These are phyloP conservation scores for Drosophila falleni DNA, from an alignment of 2,888 invertebrate species.

Conservation along the genomic window DNA sequence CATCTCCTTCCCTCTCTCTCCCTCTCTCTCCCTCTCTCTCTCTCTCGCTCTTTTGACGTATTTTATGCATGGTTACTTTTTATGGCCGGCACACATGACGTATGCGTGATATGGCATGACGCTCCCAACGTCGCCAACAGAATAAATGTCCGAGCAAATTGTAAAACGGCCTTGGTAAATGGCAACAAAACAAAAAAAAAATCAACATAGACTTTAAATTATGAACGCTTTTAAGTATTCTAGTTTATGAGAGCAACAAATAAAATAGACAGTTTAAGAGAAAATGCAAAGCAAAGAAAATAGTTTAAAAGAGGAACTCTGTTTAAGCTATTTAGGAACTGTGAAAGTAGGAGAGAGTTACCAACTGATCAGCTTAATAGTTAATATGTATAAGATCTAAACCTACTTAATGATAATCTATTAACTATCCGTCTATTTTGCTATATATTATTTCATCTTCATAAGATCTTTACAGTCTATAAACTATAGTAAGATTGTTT, in stretches of 20 bases:
- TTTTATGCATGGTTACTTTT: slow-evolving; percentile 65
- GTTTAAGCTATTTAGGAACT: background rate
- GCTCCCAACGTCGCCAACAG: slow-evolving; percentile 13
- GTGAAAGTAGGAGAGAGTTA: slow-evolving; percentile 1
- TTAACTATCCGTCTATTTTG: background rate
- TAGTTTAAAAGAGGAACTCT: background rate
- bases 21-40: background rate
- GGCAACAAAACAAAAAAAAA: background rate
- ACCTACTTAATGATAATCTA: background rate
- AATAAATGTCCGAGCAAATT: slow-evolving; percentile 28
- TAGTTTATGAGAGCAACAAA: slow-evolving; percentile 42
- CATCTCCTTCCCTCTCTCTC: background rate
- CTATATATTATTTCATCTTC: background rate
- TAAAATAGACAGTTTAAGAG: background rate
- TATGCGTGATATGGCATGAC: slow-evolving; percentile 64
- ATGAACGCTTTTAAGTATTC: slow-evolving; percentile 48
- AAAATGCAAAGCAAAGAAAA: background rate
- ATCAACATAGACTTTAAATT: slow-evolving; percentile 36
- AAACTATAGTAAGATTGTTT: too few relatives aligned
- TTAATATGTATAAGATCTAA: background rate
- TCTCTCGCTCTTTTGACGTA: slow-evolving; percentile 21
- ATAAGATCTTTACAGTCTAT: too few relatives aligned
- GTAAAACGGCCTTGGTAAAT: slow-evolving; percentile 49
- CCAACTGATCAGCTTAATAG: background rate
- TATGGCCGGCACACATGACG: slow-evolving; percentile 68